A percentile compares a stretch with the other conserved stretches of the same genome.
These are phyloP conservation scores for Lanistes nyassanus DNA, from an alignment of 1,140 invertebrate species.

Conservation along the genomic window DNA sequence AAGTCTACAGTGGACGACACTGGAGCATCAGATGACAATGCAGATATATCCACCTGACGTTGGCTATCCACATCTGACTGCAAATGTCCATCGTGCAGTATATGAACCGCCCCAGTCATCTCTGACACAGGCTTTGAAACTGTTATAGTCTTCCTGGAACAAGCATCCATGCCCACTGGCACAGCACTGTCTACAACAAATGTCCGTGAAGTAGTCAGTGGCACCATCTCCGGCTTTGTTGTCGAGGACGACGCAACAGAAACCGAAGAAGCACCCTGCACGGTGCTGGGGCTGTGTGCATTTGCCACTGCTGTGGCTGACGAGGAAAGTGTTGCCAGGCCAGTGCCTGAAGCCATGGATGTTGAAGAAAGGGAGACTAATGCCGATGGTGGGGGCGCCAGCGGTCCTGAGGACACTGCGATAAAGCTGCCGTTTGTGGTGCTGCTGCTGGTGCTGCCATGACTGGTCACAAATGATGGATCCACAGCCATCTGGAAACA, in stretches of 20 bases:
- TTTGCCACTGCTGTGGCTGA: background rate
- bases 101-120: too few relatives aligned
- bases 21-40: too few relatives aligned
- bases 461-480: background rate
- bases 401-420: background rate
- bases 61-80: too few relatives aligned
- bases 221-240: background rate
- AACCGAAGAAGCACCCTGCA: background rate
- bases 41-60: too few relatives aligned
- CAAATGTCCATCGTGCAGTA: too few relatives aligned
- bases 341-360: background rate
- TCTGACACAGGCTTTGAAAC: too few relatives aligned
- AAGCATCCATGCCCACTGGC: too few relatives aligned
- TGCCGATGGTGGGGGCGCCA: background rate
- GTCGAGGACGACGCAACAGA: background rate
- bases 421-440: constrained; percentile 1
- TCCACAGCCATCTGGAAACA: background rate
- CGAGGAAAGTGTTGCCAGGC: background rate
- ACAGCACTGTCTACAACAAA: too few relatives aligned
- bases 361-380: background rate
- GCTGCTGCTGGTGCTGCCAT: constrained; percentile 3
- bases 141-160: too few relatives aligned
- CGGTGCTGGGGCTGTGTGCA: background rate
- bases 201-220: background rate
- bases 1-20: too few relatives aligned